Conservation (phyloP, 2,797 vertebrate species). For the Okamejei kenojei region DNA sequence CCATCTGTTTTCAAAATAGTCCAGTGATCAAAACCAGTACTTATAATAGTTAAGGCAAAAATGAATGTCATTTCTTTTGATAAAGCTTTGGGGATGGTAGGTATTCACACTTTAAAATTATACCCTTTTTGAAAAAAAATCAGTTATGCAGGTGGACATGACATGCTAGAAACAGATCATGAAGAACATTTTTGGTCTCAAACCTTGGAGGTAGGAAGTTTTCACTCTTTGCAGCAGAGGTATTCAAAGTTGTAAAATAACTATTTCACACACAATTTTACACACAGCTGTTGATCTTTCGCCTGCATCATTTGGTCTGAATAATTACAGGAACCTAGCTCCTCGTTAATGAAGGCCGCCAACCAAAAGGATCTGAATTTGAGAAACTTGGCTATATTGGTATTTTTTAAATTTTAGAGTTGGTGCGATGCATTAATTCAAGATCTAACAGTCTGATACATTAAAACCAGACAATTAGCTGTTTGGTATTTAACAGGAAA, state of each 20-base stretch:
- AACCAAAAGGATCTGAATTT: constrained; percentile 81
- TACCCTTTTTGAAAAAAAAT: constrained; percentile 10
- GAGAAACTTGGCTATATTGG: constrained; percentile 85
- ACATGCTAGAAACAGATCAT: constrained; percentile 82
- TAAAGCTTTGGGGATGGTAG: too few species aligned
- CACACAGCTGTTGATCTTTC: constrained; percentile 44
- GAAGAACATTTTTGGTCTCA: constrained; percentile 99
- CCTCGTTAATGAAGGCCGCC: constrained; percentile 77
- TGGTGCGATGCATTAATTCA: constrained; percentile 11
- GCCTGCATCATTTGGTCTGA: constrained; percentile 60
- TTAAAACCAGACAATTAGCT: not conserved
- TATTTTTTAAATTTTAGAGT: constrained; percentile 50
- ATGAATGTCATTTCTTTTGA: not conserved
- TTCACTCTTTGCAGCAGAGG: constrained; percentile 44
- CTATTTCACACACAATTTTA: not conserved
- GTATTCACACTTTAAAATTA: not conserved
- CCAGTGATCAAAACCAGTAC: not conserved
- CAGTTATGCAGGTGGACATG: constrained; percentile 80
- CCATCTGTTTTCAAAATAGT: not conserved
- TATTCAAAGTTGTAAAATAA: not conserved
- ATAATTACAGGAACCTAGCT: constrained; percentile 62
- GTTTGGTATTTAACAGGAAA: not conserved
- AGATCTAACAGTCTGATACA: constrained; percentile 7
- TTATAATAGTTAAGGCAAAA: not conserved
- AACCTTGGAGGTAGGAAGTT: constrained; percentile 78